phyloP scores from a whole-genome alignment of 2,113 vertebrate species.

The Patagioenas fasciata region DNA sequence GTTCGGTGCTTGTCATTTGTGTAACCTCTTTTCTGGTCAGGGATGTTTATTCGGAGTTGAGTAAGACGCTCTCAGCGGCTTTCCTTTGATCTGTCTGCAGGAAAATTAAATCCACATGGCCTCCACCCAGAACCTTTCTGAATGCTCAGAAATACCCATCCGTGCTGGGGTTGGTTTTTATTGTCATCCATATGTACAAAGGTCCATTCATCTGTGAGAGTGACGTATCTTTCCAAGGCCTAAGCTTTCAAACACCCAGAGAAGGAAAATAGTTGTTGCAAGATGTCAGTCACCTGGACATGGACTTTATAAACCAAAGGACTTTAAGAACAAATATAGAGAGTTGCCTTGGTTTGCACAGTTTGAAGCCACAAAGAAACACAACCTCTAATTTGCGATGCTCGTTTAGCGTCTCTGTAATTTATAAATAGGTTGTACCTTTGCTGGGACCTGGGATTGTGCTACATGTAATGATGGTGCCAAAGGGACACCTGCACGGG shows the following conservation, averaged over 20 bases:
- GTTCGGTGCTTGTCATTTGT: neutral
- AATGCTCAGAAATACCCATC: neutral
- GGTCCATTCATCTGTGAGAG: neutral
- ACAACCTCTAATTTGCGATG: neutral
- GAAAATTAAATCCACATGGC: conserved; percentile 32
- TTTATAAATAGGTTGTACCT: neutral
- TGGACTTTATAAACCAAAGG: neutral
- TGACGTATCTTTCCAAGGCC: neutral
- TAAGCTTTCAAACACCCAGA: neutral
- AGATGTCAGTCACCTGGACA: neutral
- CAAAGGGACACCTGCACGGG: neutral
- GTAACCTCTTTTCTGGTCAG: conserved; percentile 18
- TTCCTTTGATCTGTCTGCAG: conserved; percentile 37
- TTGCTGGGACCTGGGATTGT: neutral
- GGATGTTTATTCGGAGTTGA: conserved; percentile 1
- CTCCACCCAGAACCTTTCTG: neutral
- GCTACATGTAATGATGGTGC: neutral
- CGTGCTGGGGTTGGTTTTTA: neutral
- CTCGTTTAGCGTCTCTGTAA: neutral
- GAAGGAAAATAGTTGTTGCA: neutral
- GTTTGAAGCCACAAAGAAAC: neutral
- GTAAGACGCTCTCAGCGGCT: neutral
- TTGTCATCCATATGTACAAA: neutral
- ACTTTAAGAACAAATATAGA: neutral
- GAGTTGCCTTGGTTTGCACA: neutral